Percentiles rank a stretch among this genome's conserved stretches.
phyloP scores from a whole-genome alignment of 2,113 vertebrate species.

The Psilopsiagon aurifrons region DNA sequence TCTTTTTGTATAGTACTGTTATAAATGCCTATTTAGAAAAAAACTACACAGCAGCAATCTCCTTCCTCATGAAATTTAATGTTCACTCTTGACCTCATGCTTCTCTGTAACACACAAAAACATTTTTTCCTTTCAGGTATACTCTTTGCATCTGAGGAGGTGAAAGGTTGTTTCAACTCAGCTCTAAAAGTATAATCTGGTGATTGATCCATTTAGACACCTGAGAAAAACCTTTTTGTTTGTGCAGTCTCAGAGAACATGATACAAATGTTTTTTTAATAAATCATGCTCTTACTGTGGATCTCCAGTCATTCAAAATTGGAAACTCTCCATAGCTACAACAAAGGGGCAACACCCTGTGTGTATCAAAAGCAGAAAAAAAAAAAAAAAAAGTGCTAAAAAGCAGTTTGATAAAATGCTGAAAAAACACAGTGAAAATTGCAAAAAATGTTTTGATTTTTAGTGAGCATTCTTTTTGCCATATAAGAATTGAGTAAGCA shows the following conservation, averaged over 20 bases:
- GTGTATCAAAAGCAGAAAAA: background rate
- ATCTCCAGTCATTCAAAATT: background rate
- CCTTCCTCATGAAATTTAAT: background rate
- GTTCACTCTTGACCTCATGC: background rate
- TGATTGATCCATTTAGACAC: background rate
- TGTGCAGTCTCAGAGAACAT: background rate
- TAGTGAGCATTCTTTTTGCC: background rate
- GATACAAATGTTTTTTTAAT: background rate
- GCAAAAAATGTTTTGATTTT: background rate
- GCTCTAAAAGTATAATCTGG: background rate
- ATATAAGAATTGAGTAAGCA: fast-evolving
- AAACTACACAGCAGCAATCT: background rate
- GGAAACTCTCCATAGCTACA: background rate
- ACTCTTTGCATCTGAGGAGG: background rate
- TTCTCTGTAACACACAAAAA: background rate
- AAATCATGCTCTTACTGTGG: background rate
- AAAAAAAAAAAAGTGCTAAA: background rate
- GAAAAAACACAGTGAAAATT: background rate
- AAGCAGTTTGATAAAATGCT: background rate
- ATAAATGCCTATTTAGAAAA: background rate
- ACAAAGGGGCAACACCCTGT: background rate
- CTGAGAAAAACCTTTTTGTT: background rate
- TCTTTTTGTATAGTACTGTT: background rate
- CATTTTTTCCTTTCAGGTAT: background rate
- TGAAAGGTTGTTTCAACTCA: background rate